Percentiles rank a stretch among this genome's conserved stretches.
Conservation (phyloP, 2,888 invertebrate genomes). For the Hydriomena furcata region DNA sequence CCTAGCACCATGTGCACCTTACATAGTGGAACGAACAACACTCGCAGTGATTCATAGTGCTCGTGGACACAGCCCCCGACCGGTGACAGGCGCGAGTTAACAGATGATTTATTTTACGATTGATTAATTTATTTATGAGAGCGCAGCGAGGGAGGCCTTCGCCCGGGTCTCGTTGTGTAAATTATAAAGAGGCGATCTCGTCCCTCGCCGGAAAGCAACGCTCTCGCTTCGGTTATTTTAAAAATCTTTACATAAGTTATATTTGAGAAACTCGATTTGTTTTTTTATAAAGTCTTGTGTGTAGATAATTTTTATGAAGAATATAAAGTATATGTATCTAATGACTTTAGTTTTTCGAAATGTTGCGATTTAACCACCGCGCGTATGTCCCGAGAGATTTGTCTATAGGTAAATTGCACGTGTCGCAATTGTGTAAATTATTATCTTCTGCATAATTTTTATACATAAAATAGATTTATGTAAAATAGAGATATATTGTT, state of each 20-base stretch:
- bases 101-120: constrained; percentile 36
- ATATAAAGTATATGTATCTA: constrained; percentile 80
- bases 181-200: constrained; percentile 38
- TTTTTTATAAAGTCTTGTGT: constrained; percentile 79
- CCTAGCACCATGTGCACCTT: constrained; percentile 40
- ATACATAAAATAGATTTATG: constrained; percentile 44
- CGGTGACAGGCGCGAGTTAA: constrained; percentile 20
- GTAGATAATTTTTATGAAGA: constrained; percentile 82
- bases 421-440: constrained; percentile 46
- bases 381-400: constrained; percentile 20
- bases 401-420: constrained; percentile 24
- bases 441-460: constrained; percentile 56
- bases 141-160: constrained; percentile 30
- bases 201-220: constrained; percentile 31
- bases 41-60: constrained; percentile 33
- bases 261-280: constrained; percentile 73
- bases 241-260: constrained; percentile 65
- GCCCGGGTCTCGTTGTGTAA: constrained; percentile 40
- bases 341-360: constrained; percentile 66
- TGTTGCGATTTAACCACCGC: constrained; percentile 28
- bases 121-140: constrained; percentile 54
- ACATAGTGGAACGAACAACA: constrained; percentile 11
- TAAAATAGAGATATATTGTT: constrained; percentile 38
- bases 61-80: constrained; percentile 24
- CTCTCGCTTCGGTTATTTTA: constrained; percentile 42